Conservation (phyloP, 2,113 vertebrate genomes). For the Empidonax alnorum region DNA sequence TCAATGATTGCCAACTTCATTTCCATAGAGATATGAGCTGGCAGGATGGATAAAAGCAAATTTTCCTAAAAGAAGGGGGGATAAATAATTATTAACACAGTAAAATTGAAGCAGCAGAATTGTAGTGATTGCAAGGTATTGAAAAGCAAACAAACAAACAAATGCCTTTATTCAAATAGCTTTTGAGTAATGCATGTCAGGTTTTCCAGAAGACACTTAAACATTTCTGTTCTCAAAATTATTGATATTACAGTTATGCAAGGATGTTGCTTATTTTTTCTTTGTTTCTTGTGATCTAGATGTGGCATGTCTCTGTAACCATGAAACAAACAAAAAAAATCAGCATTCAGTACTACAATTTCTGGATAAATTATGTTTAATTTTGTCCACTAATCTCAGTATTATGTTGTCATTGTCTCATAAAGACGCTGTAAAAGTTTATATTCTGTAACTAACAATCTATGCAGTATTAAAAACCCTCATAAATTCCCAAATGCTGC, state of each 20-base stretch:
- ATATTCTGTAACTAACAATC: background rate
- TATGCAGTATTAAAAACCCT: background rate
- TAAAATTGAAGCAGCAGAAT: background rate
- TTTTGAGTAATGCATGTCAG: background rate
- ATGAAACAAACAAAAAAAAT: background rate
- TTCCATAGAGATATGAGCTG: conserved; percentile 98
- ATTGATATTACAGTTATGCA: background rate
- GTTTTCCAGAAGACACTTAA: background rate
- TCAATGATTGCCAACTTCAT: conserved; percentile 98
- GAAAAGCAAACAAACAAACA: background rate
- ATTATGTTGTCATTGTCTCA: background rate
- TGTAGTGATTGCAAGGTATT: background rate
- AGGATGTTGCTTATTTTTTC: background rate
- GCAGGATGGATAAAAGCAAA: conserved; percentile 93
- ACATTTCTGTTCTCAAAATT: background rate
- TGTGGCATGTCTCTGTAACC: background rate
- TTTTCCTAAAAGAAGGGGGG: conserved; percentile 80
- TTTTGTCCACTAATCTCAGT: background rate
- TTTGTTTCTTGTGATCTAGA: background rate
- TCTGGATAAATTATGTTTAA: background rate
- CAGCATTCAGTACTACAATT: background rate
- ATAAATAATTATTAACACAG: background rate
- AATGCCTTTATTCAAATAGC: background rate
- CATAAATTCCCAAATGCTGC: background rate
- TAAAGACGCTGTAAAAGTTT: background rate